These are phyloP conservation scores for Fulica atra DNA, from an alignment of 2,113 vertebrate species.

Conservation along the genomic window DNA sequence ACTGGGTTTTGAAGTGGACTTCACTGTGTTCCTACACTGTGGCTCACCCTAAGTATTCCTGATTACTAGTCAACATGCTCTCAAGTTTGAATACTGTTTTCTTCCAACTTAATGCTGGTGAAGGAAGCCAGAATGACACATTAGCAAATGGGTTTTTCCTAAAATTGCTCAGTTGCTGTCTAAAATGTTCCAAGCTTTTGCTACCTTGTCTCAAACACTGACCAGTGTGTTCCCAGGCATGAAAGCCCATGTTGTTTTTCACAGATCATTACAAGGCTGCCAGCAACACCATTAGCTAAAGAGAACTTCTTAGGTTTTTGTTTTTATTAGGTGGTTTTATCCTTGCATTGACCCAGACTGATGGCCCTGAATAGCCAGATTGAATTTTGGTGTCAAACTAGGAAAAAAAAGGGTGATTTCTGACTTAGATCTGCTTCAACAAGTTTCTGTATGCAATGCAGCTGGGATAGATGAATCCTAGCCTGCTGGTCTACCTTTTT, in stretches of 20 bases:
- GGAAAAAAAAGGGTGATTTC: background rate
- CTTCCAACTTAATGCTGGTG: background rate
- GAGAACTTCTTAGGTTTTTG: background rate
- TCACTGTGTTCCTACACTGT: background rate
- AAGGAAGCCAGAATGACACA: background rate
- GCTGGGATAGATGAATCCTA: background rate
- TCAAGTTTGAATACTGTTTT: background rate
- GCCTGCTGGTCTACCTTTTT: background rate
- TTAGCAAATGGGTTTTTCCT: background rate
- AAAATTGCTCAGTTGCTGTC: background rate
- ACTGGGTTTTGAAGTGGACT: background rate
- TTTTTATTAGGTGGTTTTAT: background rate
- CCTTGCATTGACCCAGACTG: background rate
- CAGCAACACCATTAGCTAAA: background rate
- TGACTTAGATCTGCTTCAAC: background rate
- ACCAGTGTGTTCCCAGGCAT: background rate
- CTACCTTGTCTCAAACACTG: background rate
- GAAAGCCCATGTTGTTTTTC: background rate
- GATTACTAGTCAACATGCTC: background rate
- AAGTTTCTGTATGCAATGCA: background rate
- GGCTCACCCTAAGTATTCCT: background rate
- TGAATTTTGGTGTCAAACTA: background rate
- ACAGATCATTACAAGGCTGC: background rate
- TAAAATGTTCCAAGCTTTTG: background rate
- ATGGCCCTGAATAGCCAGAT: background rate